phyloP scores from a whole-genome alignment of 1,140 invertebrate genomes.

The Brachionus rubens region DNA sequence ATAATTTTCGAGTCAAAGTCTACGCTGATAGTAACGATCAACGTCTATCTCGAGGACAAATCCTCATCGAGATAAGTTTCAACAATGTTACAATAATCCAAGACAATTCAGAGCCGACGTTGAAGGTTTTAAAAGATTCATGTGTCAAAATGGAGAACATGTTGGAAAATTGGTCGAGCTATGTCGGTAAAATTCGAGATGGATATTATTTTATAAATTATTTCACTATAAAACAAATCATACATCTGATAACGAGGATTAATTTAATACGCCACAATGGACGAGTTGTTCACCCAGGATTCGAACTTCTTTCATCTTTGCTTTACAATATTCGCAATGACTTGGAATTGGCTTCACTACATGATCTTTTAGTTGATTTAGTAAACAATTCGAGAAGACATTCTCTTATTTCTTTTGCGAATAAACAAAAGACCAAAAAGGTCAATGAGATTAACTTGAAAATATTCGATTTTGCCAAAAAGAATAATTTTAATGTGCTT shows the following conservation, averaged over 20 bases:
- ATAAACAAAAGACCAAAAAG: not conserved
- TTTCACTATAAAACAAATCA: slow-evolving; percentile 11
- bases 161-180: not conserved
- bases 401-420: not conserved
- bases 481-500: not conserved
- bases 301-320: not conserved
- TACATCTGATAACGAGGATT: not conserved
- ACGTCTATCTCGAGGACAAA: not conserved
- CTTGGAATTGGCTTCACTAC: not conserved
- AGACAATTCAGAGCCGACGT: not conserved
- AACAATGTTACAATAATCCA: not conserved
- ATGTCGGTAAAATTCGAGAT: not conserved
- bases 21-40: not conserved
- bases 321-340: not conserved
- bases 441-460: not conserved
- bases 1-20: not conserved
- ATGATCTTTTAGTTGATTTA: not conserved
- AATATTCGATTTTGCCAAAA: not conserved
- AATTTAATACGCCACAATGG: not conserved
- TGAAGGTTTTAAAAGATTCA: not conserved
- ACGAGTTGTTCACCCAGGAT: not conserved
- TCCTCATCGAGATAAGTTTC: not conserved
- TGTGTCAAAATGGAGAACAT: not conserved
- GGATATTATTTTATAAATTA: slow-evolving; percentile 17
- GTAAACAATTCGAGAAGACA: not conserved